Percentiles rank a stretch among this genome's conserved stretches.
Conservation (phyloP, 2,797 vertebrate genomes). For the Scolopax rusticola region DNA sequence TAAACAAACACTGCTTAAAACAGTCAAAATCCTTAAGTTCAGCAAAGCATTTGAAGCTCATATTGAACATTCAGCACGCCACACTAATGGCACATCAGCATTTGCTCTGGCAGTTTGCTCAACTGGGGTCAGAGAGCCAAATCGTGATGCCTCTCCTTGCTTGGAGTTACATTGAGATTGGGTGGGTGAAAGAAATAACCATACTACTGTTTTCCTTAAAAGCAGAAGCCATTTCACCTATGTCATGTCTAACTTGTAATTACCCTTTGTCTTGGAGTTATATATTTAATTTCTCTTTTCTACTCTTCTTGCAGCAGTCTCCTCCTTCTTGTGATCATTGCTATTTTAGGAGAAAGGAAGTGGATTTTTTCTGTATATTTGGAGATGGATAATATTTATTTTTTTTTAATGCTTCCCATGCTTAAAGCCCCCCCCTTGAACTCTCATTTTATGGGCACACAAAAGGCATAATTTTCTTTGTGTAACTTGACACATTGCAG, state of each 20-base stretch:
- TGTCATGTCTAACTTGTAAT: slow-evolving; percentile 55
- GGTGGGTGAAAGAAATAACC: not conserved
- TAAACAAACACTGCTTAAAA: not conserved
- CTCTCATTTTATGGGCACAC: slow-evolving; percentile 70
- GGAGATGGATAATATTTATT: not conserved
- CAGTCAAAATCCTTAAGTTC: not conserved
- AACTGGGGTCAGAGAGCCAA: not conserved
- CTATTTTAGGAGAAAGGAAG: slow-evolving; percentile 53
- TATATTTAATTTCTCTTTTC: slow-evolving; percentile 61
- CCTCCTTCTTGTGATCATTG: slow-evolving; percentile 49
- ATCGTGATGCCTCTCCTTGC: not conserved
- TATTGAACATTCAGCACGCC: not conserved
- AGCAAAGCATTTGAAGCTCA: accelerated
- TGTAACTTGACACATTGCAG: slow-evolving; percentile 72
- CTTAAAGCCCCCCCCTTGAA: slow-evolving; percentile 67
- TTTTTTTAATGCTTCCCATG: slow-evolving; percentile 18
- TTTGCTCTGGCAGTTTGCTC: not conserved
- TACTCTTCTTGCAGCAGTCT: slow-evolving; percentile 50
- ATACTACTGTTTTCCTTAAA: slow-evolving; percentile 54
- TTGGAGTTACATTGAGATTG: not conserved
- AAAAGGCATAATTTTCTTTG: slow-evolving; percentile 72
- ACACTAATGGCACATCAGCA: not conserved
- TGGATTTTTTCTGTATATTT: slow-evolving; percentile 34
- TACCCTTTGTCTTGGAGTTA: slow-evolving; percentile 45
- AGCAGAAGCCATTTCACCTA: slow-evolving; percentile 47